A percentile compares a stretch with the other conserved stretches of the same genome.
Conservation (phyloP, 2,797 vertebrate species). For the Platyrinchus mystaceus region DNA sequence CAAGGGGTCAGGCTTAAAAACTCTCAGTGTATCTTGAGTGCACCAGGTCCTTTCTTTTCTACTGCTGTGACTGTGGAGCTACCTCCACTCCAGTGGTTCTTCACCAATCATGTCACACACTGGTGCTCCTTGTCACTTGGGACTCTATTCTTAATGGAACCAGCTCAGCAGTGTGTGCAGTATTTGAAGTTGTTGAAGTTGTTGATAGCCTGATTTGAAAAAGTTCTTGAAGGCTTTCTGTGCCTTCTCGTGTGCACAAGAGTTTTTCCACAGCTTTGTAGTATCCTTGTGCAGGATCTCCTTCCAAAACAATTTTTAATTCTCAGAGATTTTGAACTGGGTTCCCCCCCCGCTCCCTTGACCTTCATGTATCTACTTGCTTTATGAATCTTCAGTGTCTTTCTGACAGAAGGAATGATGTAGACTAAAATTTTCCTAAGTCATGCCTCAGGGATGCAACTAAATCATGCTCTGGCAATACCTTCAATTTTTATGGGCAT, state of each 20-base stretch:
- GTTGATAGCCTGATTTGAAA: neutral
- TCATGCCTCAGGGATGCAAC: neutral
- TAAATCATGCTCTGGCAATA: neutral
- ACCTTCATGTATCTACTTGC: neutral
- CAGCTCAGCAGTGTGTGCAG: neutral
- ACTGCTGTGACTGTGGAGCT: neutral
- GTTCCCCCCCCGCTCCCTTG: too few relatives aligned
- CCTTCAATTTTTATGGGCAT: neutral
- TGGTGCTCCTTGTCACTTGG: neutral
- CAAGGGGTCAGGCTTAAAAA: neutral
- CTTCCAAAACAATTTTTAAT: neutral
- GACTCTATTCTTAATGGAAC: neutral
- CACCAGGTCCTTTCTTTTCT: neutral
- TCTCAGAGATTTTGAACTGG: neutral
- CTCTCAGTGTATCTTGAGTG: neutral
- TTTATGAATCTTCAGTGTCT: neutral
- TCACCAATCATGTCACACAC: accelerated
- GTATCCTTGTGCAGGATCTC: neutral
- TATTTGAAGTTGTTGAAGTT: neutral
- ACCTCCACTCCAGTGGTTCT: neutral
- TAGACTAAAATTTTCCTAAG: neutral
- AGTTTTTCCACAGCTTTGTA: neutral
- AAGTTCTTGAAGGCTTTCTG: neutral
- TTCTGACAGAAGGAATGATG: neutral
- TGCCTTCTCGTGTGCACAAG: neutral